Percentiles rank a stretch among this genome's conserved stretches.
These are phyloP conservation scores for Thalassarche chlororhynchos DNA, from an alignment of 2,113 vertebrate genomes.

Conservation along the genomic window DNA sequence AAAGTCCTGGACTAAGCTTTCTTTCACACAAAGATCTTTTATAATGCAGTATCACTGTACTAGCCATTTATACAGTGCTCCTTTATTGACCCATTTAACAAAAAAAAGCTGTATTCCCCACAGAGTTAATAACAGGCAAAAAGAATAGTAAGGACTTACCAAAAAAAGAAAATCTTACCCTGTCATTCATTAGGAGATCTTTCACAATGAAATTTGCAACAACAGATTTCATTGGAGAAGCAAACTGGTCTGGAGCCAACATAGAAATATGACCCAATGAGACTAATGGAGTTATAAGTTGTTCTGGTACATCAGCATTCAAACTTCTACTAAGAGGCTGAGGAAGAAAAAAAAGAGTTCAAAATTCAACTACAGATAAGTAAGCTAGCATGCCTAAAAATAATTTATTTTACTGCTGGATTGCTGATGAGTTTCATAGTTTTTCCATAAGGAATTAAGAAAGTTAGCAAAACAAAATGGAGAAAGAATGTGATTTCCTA, in stretches of 20 bases:
- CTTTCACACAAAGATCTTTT: neutral
- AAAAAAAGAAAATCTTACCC: constrained; percentile 79
- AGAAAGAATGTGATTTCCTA: neutral
- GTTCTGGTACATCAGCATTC: constrained; percentile 96
- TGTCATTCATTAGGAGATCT: constrained; percentile 98
- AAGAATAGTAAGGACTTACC: neutral
- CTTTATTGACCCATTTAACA: neutral
- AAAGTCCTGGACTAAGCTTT: neutral
- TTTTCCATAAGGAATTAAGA: neutral
- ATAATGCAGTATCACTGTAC: neutral
- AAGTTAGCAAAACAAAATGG: neutral
- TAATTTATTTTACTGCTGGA: neutral
- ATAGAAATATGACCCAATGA: constrained; percentile 98
- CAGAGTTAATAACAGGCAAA: neutral
- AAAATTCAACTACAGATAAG: neutral
- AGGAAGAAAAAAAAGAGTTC: neutral
- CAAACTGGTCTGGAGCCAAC: constrained; percentile 98
- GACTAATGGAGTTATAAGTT: constrained; percentile 96
- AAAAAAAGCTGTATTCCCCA: neutral
- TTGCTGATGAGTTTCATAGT: neutral
- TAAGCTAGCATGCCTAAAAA: neutral
- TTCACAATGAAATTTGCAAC: constrained; percentile 99
- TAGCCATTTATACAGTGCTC: neutral
- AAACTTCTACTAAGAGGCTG: constrained; percentile 97
- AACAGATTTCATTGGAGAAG: constrained; percentile 99